These are phyloP conservation scores for Anas bernieri DNA, from an alignment of 2,797 vertebrate genomes.

Conservation along the genomic window DNA sequence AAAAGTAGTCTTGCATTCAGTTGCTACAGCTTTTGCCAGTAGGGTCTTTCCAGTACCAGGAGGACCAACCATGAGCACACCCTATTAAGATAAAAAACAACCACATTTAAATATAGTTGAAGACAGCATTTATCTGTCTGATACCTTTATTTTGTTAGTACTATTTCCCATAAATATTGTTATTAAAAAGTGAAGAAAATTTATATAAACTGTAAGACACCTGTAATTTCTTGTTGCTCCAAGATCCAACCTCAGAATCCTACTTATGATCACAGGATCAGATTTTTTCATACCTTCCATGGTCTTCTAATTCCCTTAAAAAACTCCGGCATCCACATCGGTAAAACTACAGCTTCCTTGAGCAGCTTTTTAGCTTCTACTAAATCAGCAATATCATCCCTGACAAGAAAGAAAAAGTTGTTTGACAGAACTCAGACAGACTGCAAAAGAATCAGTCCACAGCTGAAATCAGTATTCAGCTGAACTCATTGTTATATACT, in stretches of 20 bases:
- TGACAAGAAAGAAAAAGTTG: slow-evolving; percentile 55
- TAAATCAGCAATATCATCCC: slow-evolving; percentile 95
- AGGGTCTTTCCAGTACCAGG: slow-evolving; percentile 98
- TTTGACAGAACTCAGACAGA: slow-evolving; percentile 9
- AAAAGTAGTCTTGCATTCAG: slow-evolving; percentile 98
- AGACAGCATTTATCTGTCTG: background rate
- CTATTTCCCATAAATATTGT: background rate
- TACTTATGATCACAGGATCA: background rate
- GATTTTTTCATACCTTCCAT: slow-evolving; percentile 88
- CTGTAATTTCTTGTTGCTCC: background rate
- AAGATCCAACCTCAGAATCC: slow-evolving; percentile 12
- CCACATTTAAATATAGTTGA: background rate
- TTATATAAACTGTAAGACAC: background rate
- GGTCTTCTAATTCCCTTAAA: slow-evolving; percentile 97
- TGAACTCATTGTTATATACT: rapidly evolving
- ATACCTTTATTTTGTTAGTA: background rate
- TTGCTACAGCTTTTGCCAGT: slow-evolving; percentile 96
- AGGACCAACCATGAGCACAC: slow-evolving; percentile 97
- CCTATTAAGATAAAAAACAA: slow-evolving; percentile 75
- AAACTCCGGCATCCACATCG: slow-evolving; percentile 99
- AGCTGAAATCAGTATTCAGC: background rate
- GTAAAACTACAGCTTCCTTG: slow-evolving; percentile 95
- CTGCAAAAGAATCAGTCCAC: background rate
- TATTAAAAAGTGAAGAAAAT: background rate
- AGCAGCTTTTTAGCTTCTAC: slow-evolving; percentile 95